Evolutionary conservation across 1,140 invertebrate species (phyloP).

Genomic region (Adoxophyes honmai): DNA sequence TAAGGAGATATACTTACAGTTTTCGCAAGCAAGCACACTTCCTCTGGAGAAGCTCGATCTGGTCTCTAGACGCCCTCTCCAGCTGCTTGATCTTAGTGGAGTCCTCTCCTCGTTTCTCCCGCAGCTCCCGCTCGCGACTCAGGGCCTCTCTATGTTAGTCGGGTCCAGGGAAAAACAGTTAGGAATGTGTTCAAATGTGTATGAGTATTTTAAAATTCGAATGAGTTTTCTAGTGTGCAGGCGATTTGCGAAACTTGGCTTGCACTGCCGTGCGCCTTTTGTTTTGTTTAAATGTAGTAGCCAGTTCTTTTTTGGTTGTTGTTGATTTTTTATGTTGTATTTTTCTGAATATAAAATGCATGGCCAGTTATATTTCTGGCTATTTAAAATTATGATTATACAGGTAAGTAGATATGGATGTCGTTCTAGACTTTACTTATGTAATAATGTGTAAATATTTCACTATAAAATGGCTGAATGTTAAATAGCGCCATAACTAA

Average conservation of each 20-base stretch:
- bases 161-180: conserved; percentile 38
- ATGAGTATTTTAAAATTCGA: conserved; percentile 8
- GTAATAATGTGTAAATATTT: neutral
- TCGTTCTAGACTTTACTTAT: neutral
- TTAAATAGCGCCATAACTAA: neutral
- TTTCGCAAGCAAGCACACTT: conserved; percentile 73
- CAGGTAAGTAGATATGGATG: neutral
- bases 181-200: conserved; percentile 19
- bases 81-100: conserved; percentile 45
- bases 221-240: neutral
- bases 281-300: neutral
- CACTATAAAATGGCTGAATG: neutral
- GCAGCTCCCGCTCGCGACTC: conserved; percentile 55
- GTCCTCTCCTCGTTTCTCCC: conserved; percentile 59
- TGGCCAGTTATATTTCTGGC: neutral
- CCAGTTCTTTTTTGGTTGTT: neutral
- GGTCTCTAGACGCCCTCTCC: conserved; percentile 51
- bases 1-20: conserved; percentile 55
- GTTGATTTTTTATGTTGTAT: neutral
- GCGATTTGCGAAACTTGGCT: neutral
- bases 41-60: conserved; percentile 71
- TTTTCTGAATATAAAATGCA: conserved; percentile 6
- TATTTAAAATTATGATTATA: neutral
- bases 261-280: neutral
- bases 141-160: conserved; percentile 69